Evolutionary conservation across 2,888 invertebrate genomes (phyloP), one percentile per base, ranked within the genome.

Genomic region (Deilephila elpenor): DNA sequence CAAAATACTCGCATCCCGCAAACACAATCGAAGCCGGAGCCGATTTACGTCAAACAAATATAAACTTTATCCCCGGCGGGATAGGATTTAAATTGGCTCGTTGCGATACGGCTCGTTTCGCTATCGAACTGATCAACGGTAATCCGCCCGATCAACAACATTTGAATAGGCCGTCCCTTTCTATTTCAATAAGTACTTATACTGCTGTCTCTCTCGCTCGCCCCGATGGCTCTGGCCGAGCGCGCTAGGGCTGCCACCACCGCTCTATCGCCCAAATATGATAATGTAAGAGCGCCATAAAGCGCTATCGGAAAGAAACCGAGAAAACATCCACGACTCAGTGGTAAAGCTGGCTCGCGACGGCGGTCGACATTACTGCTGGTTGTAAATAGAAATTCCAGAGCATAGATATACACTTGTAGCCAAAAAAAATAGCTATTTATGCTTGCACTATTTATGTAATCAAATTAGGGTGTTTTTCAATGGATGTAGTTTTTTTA

Each of bases 101-200:
- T 61, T 32, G 32, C 61, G 71, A 34, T 51, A 71, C 34, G 61
- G 67, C 25, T 53, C 71, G 73, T 71, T 71, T 71, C 70, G 51
- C 62, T 70, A 73, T 73, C 60, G 73, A 60, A 59, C 73, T 70
- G 73, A 73, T 73, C 71, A 29, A 59, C 71, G 20, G 71, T 78
- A 78, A 80, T 80, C 78, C 80, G 75, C 73, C 75, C 77, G 74
- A 78, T 78, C 78, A 78, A 76, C 79, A 77, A 75, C 76, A 75
- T 77, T 61, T 67, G 60, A 25, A 25, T 74, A 19, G 25, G 5
- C 29, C 25, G 34, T 29, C 72, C 11, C 72, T 19, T 44, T 73
- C 59, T 17, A 5, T 25, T 25, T 14, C 51, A 17, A 3, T 11
- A 17, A 3, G 44, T 20, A 5, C 25, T 19, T 25, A 6, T 67